Evolutionary conservation across 2,113 vertebrate species (phyloP).

Genomic region (Scomber colias): DNA sequence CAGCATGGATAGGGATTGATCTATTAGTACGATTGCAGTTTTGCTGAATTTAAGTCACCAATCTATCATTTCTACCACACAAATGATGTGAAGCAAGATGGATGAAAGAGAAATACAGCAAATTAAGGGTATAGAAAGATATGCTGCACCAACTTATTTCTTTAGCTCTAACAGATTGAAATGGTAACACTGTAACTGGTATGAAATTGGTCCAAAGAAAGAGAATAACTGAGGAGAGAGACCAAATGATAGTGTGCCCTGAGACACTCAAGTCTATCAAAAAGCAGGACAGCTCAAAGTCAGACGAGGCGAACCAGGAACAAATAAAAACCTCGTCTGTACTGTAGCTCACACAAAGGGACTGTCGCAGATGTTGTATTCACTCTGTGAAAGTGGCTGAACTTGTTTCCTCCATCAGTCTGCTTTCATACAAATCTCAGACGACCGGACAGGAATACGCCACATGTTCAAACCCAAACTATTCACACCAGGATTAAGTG

Average conservation of each 20-base stretch:
- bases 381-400: constrained; percentile 23
- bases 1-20: constrained; percentile 65
- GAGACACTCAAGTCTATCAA: background rate
- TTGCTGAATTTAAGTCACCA: constrained; percentile 69
- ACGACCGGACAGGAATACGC: background rate
- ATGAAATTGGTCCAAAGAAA: constrained; percentile 21
- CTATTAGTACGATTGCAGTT: constrained; percentile 74
- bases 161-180: constrained; percentile 24
- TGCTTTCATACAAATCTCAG: constrained; percentile 4
- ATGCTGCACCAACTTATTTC: constrained; percentile 16
- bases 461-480: constrained; percentile 19
- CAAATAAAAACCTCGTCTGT: background rate
- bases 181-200: constrained; percentile 8
- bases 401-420: constrained; percentile 22
- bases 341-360: constrained; percentile 1
- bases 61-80: constrained; percentile 74
- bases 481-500: constrained; percentile 30
- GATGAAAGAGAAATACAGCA: constrained; percentile 50
- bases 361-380: constrained; percentile 20
- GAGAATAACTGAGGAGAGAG: background rate
- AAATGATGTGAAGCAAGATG: constrained; percentile 66
- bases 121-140: constrained; percentile 37
- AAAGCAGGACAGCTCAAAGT: background rate
- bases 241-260: constrained; percentile 2
- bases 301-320: constrained; percentile 5